Base-by-base conservation (phyloP, 2,113 vertebrate genomes). In the Gymnarchus niloticus region DNA sequence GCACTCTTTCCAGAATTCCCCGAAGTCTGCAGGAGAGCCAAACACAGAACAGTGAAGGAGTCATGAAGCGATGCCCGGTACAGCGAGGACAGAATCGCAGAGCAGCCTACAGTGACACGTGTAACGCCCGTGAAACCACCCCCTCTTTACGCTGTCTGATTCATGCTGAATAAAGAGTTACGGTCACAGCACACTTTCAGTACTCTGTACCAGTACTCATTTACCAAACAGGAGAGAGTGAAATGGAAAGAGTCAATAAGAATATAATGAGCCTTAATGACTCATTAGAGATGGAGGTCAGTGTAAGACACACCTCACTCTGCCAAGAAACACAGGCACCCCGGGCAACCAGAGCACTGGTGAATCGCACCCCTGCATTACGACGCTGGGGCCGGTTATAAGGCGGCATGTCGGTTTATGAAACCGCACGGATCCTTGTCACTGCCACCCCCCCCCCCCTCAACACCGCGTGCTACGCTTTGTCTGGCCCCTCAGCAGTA, bases 1-100 rank as follows among this genome's bases (percentile, higher is more conserved):
- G 91, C 88, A 88, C 88, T 82, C 23, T 87, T 91, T 94, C 61
- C 87, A 88, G 84, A 88, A 89, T 87, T 65, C 90, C 88, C 89
- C 86, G 21, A 90, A 89, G 92, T 89, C 94, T 95, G 90, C 49
- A 89, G 84, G 83, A 17, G 65, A 37, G 81, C 85, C 7, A 48
- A n/a, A 78, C 85, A 90, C 56, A 87, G 81, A 56, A 85, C 37
- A 57, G 46, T 88, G 59, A 87, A 25, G 83, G 9, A 33, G 2
- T 41, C 3, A 21, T 19, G 10, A 21, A 21, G 8, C 44, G 19
- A 48, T 19, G 19, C 76, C 23, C 7, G 21, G 5, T 54, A 6
- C 52, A 54, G 6, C 6, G 46, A 37, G 76, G 21, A 78, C 37
- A 12, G 41, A 6, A 21, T n/a, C 37, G 23, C 76, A 23, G 37